Conservation (phyloP, 2,888 invertebrate species). For the Falcaria lacertinaria region DNA sequence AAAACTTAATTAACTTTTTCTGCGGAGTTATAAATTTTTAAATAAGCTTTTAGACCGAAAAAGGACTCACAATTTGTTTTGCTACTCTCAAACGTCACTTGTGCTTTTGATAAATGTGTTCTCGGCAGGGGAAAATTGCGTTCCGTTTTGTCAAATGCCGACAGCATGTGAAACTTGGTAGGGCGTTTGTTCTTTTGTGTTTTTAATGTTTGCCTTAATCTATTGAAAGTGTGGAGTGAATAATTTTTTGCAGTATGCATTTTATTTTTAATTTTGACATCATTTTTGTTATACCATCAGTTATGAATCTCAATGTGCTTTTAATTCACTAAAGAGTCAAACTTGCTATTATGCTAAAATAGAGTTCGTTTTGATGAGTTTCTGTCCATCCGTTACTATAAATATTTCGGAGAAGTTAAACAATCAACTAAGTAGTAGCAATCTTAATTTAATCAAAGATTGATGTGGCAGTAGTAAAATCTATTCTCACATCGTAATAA, state of each 20-base stretch:
- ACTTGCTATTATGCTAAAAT: too few relatives aligned
- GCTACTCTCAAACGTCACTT: constrained; percentile 78
- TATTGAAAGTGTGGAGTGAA: not conserved
- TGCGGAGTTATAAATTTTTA: constrained; percentile 62
- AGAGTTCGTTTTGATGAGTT: too few relatives aligned
- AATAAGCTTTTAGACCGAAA: constrained; percentile 61
- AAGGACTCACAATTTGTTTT: constrained; percentile 73
- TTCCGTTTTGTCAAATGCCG: constrained; percentile 56
- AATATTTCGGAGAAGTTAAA: too few relatives aligned
- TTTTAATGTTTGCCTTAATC: not conserved
- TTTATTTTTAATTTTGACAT: too few relatives aligned
- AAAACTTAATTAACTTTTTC: constrained; percentile 80
- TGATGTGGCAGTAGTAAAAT: constrained; percentile 3
- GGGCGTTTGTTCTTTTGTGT: not conserved
- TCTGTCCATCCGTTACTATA: too few relatives aligned
- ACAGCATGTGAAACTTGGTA: constrained; percentile 46
- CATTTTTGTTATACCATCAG: too few relatives aligned
- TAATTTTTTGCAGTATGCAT: too few relatives aligned
- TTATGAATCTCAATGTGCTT: too few relatives aligned
- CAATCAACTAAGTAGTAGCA: too few relatives aligned
- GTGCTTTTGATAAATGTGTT: constrained; percentile 73
- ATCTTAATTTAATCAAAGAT: too few relatives aligned
- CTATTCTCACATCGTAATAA: not conserved
- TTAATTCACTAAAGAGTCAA: too few relatives aligned
- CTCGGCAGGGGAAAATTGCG: constrained; percentile 62